These are phyloP conservation scores for Neocrepidodera transversa DNA, from an alignment of 2,888 invertebrate species.

Conservation along the genomic window DNA sequence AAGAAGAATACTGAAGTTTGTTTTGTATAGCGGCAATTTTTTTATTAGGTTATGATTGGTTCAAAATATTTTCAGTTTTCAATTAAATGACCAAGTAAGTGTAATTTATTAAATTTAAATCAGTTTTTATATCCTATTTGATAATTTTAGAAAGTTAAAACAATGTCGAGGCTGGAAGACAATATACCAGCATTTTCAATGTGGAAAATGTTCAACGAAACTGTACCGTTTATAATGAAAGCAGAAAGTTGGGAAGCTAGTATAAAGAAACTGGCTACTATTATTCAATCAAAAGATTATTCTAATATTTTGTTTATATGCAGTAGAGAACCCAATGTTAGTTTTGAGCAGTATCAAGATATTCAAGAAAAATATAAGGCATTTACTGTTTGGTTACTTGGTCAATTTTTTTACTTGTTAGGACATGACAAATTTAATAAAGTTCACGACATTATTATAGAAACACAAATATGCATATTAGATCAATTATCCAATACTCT, in stretches of 20 bases:
- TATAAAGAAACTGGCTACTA: conserved; percentile 66
- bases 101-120: too few species aligned
- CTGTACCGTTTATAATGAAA: conserved; percentile 60
- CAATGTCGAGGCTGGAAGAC: conserved; percentile 34
- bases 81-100: too few species aligned
- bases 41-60: too few species aligned
- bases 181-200: conserved; percentile 56
- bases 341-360: conserved; percentile 61
- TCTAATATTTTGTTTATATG: conserved; percentile 64
- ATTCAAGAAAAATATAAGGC: conserved; percentile 58
- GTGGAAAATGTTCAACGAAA: conserved; percentile 72
- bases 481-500: conserved; percentile 63
- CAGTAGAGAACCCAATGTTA: conserved; percentile 60
- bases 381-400: conserved; percentile 73
- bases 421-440: conserved; percentile 64
- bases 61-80: too few species aligned
- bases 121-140: too few species aligned
- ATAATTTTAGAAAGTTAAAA: background rate
- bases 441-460: conserved; percentile 63
- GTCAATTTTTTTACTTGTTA: conserved; percentile 71
- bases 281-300: conserved; percentile 67
- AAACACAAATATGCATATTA: conserved; percentile 66
- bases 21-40: too few species aligned
- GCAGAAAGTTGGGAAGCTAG: conserved; percentile 65
- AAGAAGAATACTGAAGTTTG: too few species aligned